These are phyloP conservation scores for Gobio gobio DNA, from an alignment of 2,113 vertebrate species.

Conservation along the genomic window DNA sequence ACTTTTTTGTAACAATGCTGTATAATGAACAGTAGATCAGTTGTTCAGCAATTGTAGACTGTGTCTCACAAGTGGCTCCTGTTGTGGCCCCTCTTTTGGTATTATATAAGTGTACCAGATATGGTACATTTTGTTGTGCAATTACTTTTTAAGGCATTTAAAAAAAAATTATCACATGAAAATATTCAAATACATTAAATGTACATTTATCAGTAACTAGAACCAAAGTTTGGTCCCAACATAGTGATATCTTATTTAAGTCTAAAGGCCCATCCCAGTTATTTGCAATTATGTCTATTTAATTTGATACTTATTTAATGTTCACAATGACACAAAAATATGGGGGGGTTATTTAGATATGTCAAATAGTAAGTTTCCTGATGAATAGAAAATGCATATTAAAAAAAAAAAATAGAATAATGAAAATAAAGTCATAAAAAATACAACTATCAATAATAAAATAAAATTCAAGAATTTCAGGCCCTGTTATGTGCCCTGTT, in stretches of 20 bases:
- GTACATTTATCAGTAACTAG: neutral
- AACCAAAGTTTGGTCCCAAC: neutral
- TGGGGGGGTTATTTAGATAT: neutral
- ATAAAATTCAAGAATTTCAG: neutral
- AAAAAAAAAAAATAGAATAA: no score
- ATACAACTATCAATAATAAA: neutral
- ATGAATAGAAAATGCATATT: neutral
- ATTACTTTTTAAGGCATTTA: neutral
- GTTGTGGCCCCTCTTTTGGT: neutral
- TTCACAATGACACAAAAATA: neutral
- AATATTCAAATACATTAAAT: neutral
- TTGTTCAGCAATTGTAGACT: conserved; percentile 40
- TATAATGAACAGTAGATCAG: conserved; percentile 58
- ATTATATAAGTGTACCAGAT: neutral
- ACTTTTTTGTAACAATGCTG: conserved; percentile 52
- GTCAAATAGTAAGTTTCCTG: neutral
- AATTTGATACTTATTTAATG: neutral
- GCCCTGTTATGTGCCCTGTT: neutral
- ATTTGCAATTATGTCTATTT: neutral
- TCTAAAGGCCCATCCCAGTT: neutral
- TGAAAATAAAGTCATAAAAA: neutral
- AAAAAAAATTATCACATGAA: neutral
- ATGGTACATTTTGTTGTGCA: neutral
- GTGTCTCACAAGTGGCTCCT: conserved; percentile 1
- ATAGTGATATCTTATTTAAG: neutral